Evolutionary conservation across 2,113 vertebrate genomes (phyloP).

Genomic region (Mola mola): DNA sequence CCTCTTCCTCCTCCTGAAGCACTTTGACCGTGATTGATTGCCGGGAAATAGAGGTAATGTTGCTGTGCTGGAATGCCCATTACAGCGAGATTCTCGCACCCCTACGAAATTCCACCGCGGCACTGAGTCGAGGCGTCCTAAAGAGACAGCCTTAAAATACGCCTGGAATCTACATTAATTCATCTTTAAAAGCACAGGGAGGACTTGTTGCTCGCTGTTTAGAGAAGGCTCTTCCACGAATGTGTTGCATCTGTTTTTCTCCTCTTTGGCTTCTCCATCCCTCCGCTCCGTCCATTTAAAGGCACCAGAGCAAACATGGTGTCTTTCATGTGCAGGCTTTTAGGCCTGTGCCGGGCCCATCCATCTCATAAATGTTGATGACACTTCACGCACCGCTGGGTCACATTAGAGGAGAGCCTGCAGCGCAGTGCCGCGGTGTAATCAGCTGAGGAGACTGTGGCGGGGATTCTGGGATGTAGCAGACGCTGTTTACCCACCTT

Average conservation of each 20-base stretch:
- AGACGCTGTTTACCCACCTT: constrained; percentile 49
- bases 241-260: constrained; percentile 55
- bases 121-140: constrained; percentile 73
- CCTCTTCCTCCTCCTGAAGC: constrained; percentile 40
- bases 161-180: constrained; percentile 83
- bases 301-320: constrained; percentile 76
- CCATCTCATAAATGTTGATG: constrained; percentile 76
- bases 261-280: constrained; percentile 31
- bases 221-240: constrained; percentile 69
- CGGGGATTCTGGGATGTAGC: constrained; percentile 12
- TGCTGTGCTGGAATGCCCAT: constrained; percentile 79
- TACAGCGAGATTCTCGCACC: constrained; percentile 79
- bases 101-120: constrained; percentile 78
- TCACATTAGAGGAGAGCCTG: constrained; percentile 59
- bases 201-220: constrained; percentile 77
- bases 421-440: constrained; percentile 21
- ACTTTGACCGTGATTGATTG: constrained; percentile 74
- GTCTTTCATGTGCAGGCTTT: constrained; percentile 80
- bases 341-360: constrained; percentile 55
- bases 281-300: constrained; percentile 69
- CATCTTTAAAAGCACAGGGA: constrained; percentile 80
- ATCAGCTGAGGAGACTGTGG: constrained; percentile 39
- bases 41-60: constrained; percentile 77
- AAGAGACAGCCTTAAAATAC: constrained; percentile 70
- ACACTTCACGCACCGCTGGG: constrained; percentile 64